Conservation (phyloP, 2,797 vertebrate species). For the Epinephelus awoara region DNA sequence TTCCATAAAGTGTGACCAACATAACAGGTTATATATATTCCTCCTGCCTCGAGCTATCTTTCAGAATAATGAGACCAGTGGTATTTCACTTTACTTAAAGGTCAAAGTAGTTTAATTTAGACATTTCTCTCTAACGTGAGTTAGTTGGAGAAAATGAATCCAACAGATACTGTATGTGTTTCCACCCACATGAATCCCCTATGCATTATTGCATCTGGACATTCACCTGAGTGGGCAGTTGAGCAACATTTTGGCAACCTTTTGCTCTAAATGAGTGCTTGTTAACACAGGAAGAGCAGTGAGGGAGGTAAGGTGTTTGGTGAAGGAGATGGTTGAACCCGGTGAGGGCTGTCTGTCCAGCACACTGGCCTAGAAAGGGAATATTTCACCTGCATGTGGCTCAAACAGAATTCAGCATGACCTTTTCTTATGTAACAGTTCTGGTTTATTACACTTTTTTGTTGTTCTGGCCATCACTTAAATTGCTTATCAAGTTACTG, state of each 20-base stretch:
- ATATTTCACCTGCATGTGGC: neutral
- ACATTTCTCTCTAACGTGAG: constrained; percentile 55
- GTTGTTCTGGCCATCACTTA: neutral
- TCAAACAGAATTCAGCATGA: constrained; percentile 23
- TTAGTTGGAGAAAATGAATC: constrained; percentile 64
- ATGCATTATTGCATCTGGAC: constrained; percentile 28
- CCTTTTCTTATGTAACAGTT: constrained; percentile 19
- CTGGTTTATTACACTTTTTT: neutral
- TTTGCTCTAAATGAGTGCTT: constrained; percentile 32
- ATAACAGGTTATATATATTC: constrained; percentile 43
- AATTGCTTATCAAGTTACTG: neutral
- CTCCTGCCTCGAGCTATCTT: constrained; percentile 55
- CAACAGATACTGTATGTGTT: constrained; percentile 52
- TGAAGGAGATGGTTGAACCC: neutral
- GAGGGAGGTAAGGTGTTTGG: constrained; percentile 19
- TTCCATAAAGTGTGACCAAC: constrained; percentile 47
- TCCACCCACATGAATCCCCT: constrained; percentile 38
- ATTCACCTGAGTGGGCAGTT: constrained; percentile 34
- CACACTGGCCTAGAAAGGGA: neutral
- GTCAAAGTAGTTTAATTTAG: constrained; percentile 78
- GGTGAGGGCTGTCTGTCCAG: constrained; percentile 12
- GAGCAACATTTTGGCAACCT: constrained; percentile 31
- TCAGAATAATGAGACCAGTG: constrained; percentile 78
- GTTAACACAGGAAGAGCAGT: constrained; percentile 24
- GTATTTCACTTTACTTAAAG: constrained; percentile 76